phyloP scores from a whole-genome alignment of 2,797 vertebrate genomes.

The Tachyglossus aculeatus region DNA sequence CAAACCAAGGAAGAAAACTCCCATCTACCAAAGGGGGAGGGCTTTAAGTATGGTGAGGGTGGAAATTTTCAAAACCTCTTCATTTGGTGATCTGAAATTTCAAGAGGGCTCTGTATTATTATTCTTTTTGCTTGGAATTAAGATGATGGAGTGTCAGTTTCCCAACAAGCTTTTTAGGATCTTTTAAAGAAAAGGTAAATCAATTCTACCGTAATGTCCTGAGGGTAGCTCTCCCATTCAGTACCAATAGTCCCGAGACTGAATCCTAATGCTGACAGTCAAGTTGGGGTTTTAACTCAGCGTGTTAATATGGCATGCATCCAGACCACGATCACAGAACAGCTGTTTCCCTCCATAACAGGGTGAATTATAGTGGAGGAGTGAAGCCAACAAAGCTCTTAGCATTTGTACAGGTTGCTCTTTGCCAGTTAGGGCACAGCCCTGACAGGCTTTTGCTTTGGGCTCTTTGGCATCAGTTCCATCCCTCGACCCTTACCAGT shows the following conservation, averaged over 20 bases:
- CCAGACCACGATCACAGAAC: conserved; percentile 73
- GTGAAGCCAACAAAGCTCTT: conserved; percentile 77
- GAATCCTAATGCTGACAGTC: conserved; percentile 59
- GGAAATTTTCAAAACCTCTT: conserved; percentile 36
- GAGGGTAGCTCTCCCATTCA: conserved; percentile 50
- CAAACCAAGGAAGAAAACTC: background rate
- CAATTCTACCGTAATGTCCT: conserved; percentile 40
- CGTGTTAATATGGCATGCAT: conserved; percentile 69
- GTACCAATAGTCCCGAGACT: conserved; percentile 59
- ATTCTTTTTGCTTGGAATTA: conserved; percentile 10
- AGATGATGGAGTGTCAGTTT: conserved; percentile 41
- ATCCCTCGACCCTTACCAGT: conserved; percentile 34
- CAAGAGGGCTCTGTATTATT: conserved; percentile 3
- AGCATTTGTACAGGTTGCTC: conserved; percentile 72
- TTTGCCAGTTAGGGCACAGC: conserved; percentile 70
- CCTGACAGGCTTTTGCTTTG: conserved; percentile 66
- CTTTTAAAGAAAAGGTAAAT: conserved; percentile 43
- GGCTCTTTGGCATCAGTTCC: conserved; percentile 60
- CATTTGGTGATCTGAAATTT: conserved; percentile 25
- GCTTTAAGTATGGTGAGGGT: conserved; percentile 4
- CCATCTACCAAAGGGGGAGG: background rate
- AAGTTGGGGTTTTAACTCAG: conserved; percentile 73
- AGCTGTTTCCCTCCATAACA: conserved; percentile 76
- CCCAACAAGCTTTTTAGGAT: background rate
- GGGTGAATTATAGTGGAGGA: conserved; percentile 73